A percentile compares a stretch with the other conserved stretches of the same genome.
These are phyloP conservation scores for Daptonema setosum DNA, from an alignment of 2,888 invertebrate species.

Conservation along the genomic window DNA sequence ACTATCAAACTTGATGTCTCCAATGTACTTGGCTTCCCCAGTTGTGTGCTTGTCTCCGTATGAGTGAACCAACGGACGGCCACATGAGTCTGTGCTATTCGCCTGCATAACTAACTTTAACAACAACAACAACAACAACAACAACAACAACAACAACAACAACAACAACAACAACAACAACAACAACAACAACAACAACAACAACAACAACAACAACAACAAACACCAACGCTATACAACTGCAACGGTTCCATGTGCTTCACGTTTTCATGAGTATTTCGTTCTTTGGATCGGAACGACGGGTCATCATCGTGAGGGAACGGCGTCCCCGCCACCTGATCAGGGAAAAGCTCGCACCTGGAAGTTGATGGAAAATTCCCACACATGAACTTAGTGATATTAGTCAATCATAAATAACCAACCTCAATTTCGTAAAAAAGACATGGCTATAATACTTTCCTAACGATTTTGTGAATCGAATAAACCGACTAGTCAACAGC, in stretches of 20 bases:
- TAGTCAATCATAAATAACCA: no score
- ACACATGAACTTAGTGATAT: no score
- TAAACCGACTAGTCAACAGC: no score
- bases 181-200: not conserved
- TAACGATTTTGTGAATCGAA: no score
- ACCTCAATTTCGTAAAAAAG: no score
- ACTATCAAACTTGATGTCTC: not conserved
- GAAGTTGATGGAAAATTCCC: no score
- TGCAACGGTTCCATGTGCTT: not conserved
- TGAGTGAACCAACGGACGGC: constrained; percentile 51
- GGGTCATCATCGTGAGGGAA: not conserved
- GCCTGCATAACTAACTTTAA: not conserved
- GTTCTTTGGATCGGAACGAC: not conserved
- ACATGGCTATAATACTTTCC: no score
- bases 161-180: not conserved
- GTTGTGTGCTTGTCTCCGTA: constrained; percentile 65
- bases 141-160: not conserved
- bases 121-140: not conserved
- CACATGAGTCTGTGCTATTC: constrained; percentile 43
- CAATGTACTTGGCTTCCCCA: constrained; percentile 44
- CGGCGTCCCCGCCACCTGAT: not conserved
- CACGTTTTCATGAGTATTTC: not conserved
- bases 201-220: not conserved
- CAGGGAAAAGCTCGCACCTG: not conserved
- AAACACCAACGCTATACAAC: not conserved